Evolutionary conservation across 2,888 invertebrate species (phyloP), one percentile per base, ranked within the genome.

Genomic region (Caradrina kadenii): DNA sequence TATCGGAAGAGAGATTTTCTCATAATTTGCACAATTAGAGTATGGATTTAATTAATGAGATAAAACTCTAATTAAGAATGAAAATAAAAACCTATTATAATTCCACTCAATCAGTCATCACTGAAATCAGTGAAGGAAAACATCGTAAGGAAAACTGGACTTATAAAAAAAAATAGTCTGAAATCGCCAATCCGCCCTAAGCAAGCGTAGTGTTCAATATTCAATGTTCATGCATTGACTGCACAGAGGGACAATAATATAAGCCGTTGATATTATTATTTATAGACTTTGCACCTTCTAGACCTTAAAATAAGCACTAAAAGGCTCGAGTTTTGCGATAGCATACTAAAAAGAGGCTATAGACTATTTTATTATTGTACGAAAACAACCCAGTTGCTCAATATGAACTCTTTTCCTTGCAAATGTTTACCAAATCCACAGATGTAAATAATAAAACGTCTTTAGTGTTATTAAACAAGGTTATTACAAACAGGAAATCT

Each of bases 401-500:
- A 62, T 59, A 59, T 79, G 19, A 64, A 50, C 53, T 55, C 58
- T 48, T 79, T 54, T 42, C 54, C 19, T 0, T 31, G 1, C 22
- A 55, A 26, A 63, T 68, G 55, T 74, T 77, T 68, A 65, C 68
- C 48, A 71, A 61, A 80, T 73, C 17, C 22, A 69, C 81, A 83
- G 84, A 81, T 81, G 69, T 55, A 72, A 61, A 76, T 54, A 75
- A 70, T 68, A 62, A 73, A 73, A 72, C 59, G 48, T 48, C 21
- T 77, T 72, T 59, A 66, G 50, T 69, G 63, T 81, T 67, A 62
- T 56, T 63, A 56, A 65, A 72, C 66, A 66, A 49, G 55, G 19
- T 73, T 69, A 73, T 79, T 73, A 71, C 60, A 72, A 71, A 71
- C 79, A 63, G 74, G 63, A 76, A 71, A 70, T 79, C 54, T 71